A percentile compares a stretch with the other conserved stretches of the same genome.
Conservation (phyloP, 2,797 vertebrate species). For the Pangasius mekongensis region DNA sequence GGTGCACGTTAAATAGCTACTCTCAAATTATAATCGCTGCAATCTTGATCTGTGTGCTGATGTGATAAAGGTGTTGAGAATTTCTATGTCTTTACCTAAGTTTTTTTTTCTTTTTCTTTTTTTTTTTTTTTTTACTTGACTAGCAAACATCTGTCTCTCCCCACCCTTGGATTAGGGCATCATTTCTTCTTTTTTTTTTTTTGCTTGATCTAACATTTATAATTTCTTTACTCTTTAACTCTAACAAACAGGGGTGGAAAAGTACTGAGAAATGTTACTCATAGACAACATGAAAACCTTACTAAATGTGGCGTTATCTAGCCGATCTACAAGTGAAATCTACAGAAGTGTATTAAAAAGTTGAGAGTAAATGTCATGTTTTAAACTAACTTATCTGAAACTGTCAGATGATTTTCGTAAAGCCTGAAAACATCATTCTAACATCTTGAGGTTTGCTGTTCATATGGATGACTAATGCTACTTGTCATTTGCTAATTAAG, state of each 20-base stretch:
- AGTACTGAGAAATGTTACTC: neutral
- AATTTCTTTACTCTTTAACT: conserved; percentile 42
- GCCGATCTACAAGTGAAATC: neutral
- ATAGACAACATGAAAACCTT: neutral
- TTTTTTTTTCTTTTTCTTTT: neutral
- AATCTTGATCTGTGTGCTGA: neutral
- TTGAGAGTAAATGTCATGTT: too few relatives aligned
- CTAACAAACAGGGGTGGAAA: neutral
- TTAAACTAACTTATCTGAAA: neutral
- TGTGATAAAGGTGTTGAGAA: neutral
- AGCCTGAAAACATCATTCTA: neutral
- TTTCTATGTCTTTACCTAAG: neutral
- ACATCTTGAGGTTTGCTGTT: too few relatives aligned
- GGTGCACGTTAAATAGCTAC: neutral
- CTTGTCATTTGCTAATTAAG: too few relatives aligned
- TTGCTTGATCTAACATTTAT: conserved; percentile 45
- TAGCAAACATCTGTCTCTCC: conserved; percentile 33
- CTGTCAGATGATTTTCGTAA: neutral
- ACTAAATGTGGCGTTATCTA: neutral
- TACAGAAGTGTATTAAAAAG: neutral
- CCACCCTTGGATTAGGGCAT: conserved; percentile 36
- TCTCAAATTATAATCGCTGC: neutral
- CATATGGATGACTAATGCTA: too few relatives aligned
- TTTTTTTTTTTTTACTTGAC: neutral
- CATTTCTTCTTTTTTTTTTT: conserved; percentile 11